phyloP scores from a whole-genome alignment of 37 sponge, comb jelly and placozoan species.

The Halisarca cf. caerulea region DNA sequence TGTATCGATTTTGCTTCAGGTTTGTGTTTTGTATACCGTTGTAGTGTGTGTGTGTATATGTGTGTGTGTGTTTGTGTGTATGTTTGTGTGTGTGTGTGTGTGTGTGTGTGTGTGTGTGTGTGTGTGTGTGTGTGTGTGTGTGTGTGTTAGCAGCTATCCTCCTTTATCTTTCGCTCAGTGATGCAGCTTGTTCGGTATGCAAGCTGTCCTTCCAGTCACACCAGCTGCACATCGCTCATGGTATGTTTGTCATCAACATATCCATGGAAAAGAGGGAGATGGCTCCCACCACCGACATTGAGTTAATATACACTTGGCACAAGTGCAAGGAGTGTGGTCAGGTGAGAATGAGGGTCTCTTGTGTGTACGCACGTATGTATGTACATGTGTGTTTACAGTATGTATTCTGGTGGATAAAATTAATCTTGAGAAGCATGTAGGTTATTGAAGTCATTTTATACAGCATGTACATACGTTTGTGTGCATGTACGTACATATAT shows the following conservation, averaged over 20 bases:
- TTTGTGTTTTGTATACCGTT: not conserved
- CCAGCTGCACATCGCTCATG: constrained; percentile 83
- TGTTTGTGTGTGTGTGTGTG: not conserved
- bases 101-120: not conserved
- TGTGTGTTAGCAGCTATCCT: not conserved
- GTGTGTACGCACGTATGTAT: too few species aligned
- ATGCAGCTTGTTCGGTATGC: constrained; percentile 36
- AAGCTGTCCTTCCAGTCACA: constrained; percentile 73
- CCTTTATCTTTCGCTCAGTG: not conserved
- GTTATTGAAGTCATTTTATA: too few species aligned
- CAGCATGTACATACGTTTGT: too few species aligned
- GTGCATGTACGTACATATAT: too few species aligned
- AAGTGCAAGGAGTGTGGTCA: constrained; percentile 61
- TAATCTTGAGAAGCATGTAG: too few species aligned
- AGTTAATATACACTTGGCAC: constrained; percentile 69
- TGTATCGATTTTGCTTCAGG: constrained; percentile 89
- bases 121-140: not conserved
- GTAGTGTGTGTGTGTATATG: not conserved
- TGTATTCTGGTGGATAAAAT: too few species aligned
- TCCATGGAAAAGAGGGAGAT: not conserved
- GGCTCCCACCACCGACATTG: not conserved
- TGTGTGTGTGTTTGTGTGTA: not conserved
- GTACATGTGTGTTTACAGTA: too few species aligned
- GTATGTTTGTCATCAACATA: not conserved
- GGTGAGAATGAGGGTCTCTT: too few species aligned